These are phyloP conservation scores for Vollenhovia emeryi DNA, from an alignment of 1,140 invertebrate genomes.

Conservation along the genomic window DNA sequence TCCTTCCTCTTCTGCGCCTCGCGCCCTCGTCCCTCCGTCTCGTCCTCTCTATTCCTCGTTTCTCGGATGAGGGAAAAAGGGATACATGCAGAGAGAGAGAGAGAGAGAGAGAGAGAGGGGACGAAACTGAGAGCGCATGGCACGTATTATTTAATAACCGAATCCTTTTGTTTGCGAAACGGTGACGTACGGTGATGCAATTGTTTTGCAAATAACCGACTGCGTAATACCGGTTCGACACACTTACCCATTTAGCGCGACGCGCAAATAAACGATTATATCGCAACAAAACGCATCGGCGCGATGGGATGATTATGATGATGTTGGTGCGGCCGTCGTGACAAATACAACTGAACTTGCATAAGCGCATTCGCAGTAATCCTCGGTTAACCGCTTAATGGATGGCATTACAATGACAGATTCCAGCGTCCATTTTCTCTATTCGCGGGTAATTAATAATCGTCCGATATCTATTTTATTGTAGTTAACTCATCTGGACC, in stretches of 20 bases:
- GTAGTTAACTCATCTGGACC: background rate
- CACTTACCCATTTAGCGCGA: slow-evolving; percentile 28
- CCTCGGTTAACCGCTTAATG: slow-evolving; percentile 41
- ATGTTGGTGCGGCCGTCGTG: background rate
- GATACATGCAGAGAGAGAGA: background rate
- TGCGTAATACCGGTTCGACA: slow-evolving; percentile 6
- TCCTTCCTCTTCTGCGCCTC: slow-evolving; percentile 31
- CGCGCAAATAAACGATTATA: slow-evolving; percentile 50
- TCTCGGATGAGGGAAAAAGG: background rate
- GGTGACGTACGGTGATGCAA: slow-evolving; percentile 12
- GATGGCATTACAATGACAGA: slow-evolving; percentile 34
- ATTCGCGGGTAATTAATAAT: slow-evolving; percentile 27
- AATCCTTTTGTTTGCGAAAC: slow-evolving; percentile 17
- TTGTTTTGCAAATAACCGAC: slow-evolving; percentile 42
- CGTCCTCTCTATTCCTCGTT: slow-evolving; percentile 22
- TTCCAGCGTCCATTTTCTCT: slow-evolving; percentile 35
- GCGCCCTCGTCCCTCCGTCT: slow-evolving; percentile 7
- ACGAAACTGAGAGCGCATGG: background rate
- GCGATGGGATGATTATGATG: slow-evolving; percentile 32
- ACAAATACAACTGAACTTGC: slow-evolving; percentile 51
- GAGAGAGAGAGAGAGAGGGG: slow-evolving; percentile 6
- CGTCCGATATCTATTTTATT: slow-evolving; percentile 35
- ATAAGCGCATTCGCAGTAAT: slow-evolving; percentile 30
- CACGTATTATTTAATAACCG: slow-evolving; percentile 30
- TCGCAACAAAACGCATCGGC: slow-evolving; percentile 7